Evolutionary conservation across 2,888 invertebrate species (phyloP), one percentile per base, ranked within the genome.

Genomic region (Esperia sulphurella): DNA sequence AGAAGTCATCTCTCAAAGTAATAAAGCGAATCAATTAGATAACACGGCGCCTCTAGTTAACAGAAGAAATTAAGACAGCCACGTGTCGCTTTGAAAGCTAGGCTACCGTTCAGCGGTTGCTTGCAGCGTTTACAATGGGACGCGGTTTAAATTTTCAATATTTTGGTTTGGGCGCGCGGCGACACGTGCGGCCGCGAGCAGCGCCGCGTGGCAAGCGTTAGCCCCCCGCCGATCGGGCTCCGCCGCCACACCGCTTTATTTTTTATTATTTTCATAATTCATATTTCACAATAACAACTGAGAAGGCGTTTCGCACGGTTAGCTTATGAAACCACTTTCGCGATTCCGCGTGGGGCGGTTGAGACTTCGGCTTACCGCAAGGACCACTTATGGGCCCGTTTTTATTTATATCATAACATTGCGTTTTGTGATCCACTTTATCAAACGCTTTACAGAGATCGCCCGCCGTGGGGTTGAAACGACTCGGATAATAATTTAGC

Each of bases 241-340:
- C 41, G 39, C 39, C 41, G 35, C 43, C 9, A 54, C 65, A 68
- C 60, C 78, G 75, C 68, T 83, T 79, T 79, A 85, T 81, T 88
- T 88, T 88, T 88, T 88, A 89, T 86, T 86, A 88, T 88, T 87
- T 89, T 87, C 86, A 87, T 87, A 87, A 86, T 88, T 89, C 87
- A 88, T 80, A 79, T 84, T 86, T 85, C 85, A 86, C 85, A 84
- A 86, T 84, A 87, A 85, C 84, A 87, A 84, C 80, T 72, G 81
- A 73, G 86, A 81, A 86, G 87, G 86, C 87, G 88, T 87, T 86
- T 87, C 87, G 88, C 88, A 87, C 87, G 88, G 86, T 85, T 87
- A 82, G 83, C 76, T 83, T 79, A 80, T 81, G 83, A 82, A 82
- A 80, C 83, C 81, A 81, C 84, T 84, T 76, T 77, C 70, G 73